A percentile compares a stretch with the other conserved stretches of the same genome.
These are phyloP conservation scores for Ridgeia piscesae DNA, from an alignment of 1,140 invertebrate genomes.

Conservation along the genomic window DNA sequence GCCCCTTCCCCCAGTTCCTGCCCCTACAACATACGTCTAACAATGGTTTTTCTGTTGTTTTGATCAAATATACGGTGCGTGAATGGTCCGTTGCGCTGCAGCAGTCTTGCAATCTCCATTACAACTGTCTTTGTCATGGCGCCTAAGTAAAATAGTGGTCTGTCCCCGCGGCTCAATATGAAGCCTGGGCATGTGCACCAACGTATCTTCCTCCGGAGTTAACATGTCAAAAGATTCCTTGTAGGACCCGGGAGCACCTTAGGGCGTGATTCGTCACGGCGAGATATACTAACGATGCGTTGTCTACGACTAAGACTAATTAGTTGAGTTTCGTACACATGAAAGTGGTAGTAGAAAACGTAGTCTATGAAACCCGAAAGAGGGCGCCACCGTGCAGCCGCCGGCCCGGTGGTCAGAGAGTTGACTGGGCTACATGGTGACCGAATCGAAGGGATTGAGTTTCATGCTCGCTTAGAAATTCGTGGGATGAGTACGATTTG, in stretches of 20 bases:
- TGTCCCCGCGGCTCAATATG: not conserved
- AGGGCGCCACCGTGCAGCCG: no score
- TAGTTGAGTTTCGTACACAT: not conserved
- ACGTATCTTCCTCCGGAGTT: not conserved
- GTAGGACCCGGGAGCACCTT: not conserved
- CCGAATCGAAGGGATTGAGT: no score
- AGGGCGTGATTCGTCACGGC: not conserved
- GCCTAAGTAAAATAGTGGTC: not conserved
- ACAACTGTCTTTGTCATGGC: not conserved
- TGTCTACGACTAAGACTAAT: not conserved
- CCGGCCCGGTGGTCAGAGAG: no score
- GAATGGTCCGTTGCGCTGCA: no score
- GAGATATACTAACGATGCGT: not conserved
- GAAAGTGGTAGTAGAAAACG: not conserved
- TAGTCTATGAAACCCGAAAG: no score
- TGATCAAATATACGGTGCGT: no score
- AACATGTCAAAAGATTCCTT: not conserved
- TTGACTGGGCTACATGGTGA: no score
- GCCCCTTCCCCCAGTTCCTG: no score
- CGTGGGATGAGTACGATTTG: no score
- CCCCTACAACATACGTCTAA: no score
- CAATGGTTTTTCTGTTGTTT: no score
- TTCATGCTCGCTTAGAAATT: no score
- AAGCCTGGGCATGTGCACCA: not conserved
- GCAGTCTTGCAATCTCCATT: not conserved